Conservation (phyloP, 1,140 invertebrate species). For the Amyelois transitella region DNA sequence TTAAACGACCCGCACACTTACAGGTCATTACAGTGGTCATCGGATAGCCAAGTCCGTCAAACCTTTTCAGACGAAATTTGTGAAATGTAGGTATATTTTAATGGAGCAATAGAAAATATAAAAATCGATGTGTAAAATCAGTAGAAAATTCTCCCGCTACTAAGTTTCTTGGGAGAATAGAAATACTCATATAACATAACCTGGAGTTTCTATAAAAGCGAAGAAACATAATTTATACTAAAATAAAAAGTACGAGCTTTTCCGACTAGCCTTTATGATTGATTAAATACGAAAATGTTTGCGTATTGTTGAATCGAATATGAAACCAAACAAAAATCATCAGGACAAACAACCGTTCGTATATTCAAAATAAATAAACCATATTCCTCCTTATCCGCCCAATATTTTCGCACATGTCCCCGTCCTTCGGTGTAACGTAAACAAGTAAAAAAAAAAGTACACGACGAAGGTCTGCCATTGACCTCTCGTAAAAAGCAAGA, state of each 20-base stretch:
- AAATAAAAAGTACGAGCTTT: too few species aligned
- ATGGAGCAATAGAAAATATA: background rate
- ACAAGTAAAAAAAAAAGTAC: background rate
- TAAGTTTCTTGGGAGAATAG: too few species aligned
- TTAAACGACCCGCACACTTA: conserved; percentile 12
- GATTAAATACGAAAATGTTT: too few species aligned
- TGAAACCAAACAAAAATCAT: background rate
- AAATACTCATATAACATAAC: too few species aligned
- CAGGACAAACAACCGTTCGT: background rate
- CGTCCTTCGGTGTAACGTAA: background rate
- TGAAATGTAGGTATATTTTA: background rate
- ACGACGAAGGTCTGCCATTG: background rate
- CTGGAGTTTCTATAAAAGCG: too few species aligned
- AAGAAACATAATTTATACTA: too few species aligned
- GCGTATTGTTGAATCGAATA: too few species aligned
- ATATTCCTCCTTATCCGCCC: background rate
- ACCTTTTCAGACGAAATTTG: background rate
- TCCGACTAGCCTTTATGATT: too few species aligned
- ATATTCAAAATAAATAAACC: too few species aligned
- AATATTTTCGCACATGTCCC: background rate
- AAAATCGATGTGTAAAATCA: too few species aligned
- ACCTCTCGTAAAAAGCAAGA: background rate
- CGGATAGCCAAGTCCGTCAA: background rate
- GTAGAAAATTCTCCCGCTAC: too few species aligned
- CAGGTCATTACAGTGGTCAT: background rate